phyloP scores from a whole-genome alignment of 2,113 vertebrate species.

The Sinocyclocheilus anshuiensis region DNA sequence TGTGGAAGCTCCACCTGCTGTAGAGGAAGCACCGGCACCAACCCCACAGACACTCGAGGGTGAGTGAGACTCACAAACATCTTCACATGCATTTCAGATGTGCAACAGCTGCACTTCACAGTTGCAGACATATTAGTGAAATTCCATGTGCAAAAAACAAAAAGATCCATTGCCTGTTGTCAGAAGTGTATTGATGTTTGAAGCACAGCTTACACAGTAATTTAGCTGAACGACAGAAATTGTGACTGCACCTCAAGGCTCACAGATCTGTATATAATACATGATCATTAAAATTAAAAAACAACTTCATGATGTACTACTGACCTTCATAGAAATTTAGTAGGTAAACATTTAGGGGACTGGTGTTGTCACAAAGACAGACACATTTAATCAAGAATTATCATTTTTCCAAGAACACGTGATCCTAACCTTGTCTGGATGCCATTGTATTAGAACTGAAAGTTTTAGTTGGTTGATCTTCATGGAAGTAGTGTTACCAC shows the following conservation, averaged over 20 bases:
- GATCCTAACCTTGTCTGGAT: background rate
- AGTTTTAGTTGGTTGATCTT: background rate
- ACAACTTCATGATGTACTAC: too few relatives aligned
- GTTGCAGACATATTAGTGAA: background rate
- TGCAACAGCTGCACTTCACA: background rate
- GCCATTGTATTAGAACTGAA: background rate
- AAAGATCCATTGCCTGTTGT: too few relatives aligned
- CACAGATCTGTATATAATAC: background rate
- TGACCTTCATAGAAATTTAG: too few relatives aligned
- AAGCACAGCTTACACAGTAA: too few relatives aligned
- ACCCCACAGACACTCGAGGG: conserved; percentile 76
- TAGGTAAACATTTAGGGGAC: too few relatives aligned
- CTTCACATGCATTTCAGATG: background rate
- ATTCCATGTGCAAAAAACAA: background rate
- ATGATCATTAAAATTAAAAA: too few relatives aligned
- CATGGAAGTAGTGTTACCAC: background rate
- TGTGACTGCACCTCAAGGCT: too few relatives aligned
- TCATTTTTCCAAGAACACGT: too few relatives aligned
- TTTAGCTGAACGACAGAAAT: too few relatives aligned
- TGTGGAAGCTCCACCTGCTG: conserved; percentile 26
- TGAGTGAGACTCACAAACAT: conserved; percentile 56
- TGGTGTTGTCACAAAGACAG: too few relatives aligned
- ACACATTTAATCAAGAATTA: too few relatives aligned
- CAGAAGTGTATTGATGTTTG: too few relatives aligned
- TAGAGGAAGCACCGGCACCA: conserved; percentile 48